A percentile compares a stretch with the other conserved stretches of the same genome.
Evolutionary conservation across 1,140 invertebrate species (phyloP).

Genomic region (Galendromus occidentalis): DNA sequence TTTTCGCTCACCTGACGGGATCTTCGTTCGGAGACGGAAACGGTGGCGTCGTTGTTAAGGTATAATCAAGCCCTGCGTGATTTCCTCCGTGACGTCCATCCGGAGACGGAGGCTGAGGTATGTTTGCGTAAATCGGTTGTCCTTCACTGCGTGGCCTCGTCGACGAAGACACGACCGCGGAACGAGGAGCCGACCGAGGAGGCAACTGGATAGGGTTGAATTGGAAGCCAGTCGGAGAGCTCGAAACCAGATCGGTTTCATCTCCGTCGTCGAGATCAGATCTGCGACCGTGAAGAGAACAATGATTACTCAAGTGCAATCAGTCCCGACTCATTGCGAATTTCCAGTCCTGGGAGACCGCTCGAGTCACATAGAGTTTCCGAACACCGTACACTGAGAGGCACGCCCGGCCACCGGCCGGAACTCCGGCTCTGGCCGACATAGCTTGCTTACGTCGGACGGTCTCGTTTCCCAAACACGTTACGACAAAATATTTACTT

Average conservation of each 20-base stretch:
- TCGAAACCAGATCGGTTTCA: slow-evolving; percentile 1
- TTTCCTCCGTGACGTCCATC: not conserved
- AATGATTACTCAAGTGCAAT: no score
- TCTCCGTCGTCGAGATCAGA: slow-evolving; percentile 11
- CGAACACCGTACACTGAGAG: no score
- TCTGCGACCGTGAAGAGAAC: not conserved
- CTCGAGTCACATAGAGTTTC: no score
- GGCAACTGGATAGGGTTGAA: not conserved
- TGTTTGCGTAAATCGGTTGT: slow-evolving; percentile 2
- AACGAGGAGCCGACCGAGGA: not conserved
- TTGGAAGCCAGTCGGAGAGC: not conserved
- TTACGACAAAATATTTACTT: no score
- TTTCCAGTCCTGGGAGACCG: no score
- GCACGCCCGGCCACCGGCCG: no score
- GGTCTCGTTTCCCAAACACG: no score
- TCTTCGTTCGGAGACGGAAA: slow-evolving; percentile 5
- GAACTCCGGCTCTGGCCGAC: no score
- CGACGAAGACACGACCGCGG: not conserved
- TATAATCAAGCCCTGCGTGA: not conserved
- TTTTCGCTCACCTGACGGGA: not conserved
- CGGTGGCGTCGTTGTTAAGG: not conserved
- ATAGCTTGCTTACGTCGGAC: no score
- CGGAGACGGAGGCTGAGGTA: not conserved
- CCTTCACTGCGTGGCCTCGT: not conserved
- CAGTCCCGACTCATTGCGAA: no score